Evolutionary conservation across 2,797 vertebrate genomes (phyloP).

Genomic region (Siniperca undulata): DNA sequence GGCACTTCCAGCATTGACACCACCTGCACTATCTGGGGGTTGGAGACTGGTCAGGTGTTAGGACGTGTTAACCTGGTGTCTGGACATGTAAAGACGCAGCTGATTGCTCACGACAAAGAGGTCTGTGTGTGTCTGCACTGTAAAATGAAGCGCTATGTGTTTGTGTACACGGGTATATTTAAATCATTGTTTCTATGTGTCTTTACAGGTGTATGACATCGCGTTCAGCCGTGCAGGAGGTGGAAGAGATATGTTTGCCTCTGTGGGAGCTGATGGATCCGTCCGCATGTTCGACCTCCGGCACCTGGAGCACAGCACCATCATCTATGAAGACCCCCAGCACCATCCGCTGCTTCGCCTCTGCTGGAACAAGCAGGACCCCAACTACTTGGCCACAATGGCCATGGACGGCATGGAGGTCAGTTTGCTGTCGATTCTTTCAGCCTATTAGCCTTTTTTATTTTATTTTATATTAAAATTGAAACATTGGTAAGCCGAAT

Average conservation of each 20-base stretch:
- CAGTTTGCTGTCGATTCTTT: constrained; percentile 36
- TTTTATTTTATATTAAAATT: background rate
- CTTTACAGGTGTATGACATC: constrained; percentile 95
- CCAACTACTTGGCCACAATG: constrained; percentile 98
- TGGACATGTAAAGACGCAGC: constrained; percentile 97
- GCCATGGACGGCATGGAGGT: constrained; percentile 99
- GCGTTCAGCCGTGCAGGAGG: constrained; percentile 98
- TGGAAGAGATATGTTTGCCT: constrained; percentile 97
- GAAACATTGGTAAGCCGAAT: background rate
- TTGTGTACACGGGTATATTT: background rate
- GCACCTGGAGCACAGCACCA: constrained; percentile 98
- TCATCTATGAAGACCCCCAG: constrained; percentile 99
- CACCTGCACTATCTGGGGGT: constrained; percentile 98
- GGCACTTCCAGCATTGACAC: constrained; percentile 99
- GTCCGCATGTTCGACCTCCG: constrained; percentile 98
- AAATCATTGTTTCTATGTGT: fast-evolving
- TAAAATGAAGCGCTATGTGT: fast-evolving
- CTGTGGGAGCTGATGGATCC: constrained; percentile 96
- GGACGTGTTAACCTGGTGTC: constrained; percentile 97
- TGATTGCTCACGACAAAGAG: constrained; percentile 99
- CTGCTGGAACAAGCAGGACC: constrained; percentile 99
- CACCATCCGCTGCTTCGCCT: constrained; percentile 97
- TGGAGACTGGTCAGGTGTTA: constrained; percentile 97
- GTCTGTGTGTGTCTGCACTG: constrained; percentile 74
- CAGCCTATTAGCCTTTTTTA: background rate